These are phyloP conservation scores for Nemotelus pantherinus DNA, from an alignment of 2,888 invertebrate genomes.

Conservation along the genomic window DNA sequence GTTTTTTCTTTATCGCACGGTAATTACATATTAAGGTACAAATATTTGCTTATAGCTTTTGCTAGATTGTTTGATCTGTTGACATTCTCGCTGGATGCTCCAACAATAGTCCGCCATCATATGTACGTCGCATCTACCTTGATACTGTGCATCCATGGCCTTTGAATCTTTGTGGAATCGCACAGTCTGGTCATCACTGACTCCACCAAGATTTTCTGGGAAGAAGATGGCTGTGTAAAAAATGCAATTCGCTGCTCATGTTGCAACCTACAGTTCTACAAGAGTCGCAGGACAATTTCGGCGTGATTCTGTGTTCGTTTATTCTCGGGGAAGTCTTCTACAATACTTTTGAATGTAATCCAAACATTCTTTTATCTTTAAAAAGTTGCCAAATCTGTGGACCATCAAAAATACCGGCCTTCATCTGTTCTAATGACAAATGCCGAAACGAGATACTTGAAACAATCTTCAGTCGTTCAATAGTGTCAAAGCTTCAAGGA, in stretches of 20 bases:
- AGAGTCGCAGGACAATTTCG: background rate
- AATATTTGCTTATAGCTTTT: conserved; percentile 5
- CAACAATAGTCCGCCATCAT: conserved; percentile 19
- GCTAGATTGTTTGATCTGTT: background rate
- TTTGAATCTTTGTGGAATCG: conserved; percentile 44
- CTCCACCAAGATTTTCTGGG: conserved; percentile 35
- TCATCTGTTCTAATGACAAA: background rate
- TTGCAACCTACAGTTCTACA: background rate
- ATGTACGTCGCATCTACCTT: conserved; percentile 5
- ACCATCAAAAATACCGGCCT: background rate
- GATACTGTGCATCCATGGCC: background rate
- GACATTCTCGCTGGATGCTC: conserved; percentile 13
- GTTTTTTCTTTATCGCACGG: too few relatives aligned
- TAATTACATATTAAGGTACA: background rate
- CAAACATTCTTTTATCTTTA: background rate
- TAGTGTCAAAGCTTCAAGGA: background rate
- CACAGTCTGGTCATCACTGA: conserved; percentile 46
- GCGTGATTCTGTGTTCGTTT: background rate
- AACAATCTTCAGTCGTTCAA: background rate
- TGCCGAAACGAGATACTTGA: background rate
- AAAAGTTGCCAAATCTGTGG: background rate
- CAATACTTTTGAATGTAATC: background rate
- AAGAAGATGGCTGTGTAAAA: conserved; percentile 44
- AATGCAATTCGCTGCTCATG: conserved; percentile 43
- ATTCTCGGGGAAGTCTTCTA: too few relatives aligned